Evolutionary conservation across 2,888 invertebrate genomes (phyloP), one percentile per base, ranked within the genome.

Genomic region (Drosophila peninsularis): DNA sequence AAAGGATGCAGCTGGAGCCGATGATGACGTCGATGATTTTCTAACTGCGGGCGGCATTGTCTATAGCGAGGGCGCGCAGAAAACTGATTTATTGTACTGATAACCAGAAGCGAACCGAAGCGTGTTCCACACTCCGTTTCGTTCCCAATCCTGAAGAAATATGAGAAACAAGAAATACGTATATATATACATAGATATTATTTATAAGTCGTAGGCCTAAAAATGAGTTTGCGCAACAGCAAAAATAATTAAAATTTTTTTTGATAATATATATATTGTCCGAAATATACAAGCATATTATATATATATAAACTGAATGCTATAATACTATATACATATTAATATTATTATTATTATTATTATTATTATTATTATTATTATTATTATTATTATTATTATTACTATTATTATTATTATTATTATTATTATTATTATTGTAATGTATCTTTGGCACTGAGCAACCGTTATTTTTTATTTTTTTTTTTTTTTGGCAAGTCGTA

Each of bases 41-140:
- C 63, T 71, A 47, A 37, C 69, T 21, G 65, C 77, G 41, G 58
- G 55, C 75, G 47, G 91, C 45, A 90, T 92, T 75, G 92, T 90
- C 36, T 93, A 92, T 76, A 93, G 93, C 76, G 92, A 93, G 75
- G 92, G 92, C 74, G 90, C 92, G 44, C 90, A 92, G 70, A 92
- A 92, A 80, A 92, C 92, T 7, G 92, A 92, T 84, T 86, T 92
- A 80, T 81, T 92, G 70, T 92, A 92, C 83, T 92, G 84, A 76
- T 58, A 30, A 11, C 11, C n/a, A 24, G 44, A 24, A 24, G 24
- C 32, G 11, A 21, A 47, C 41, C n/a, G 24, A 24, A 14, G 14
- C 32, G 24, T 19, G 47, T 47, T 30, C 19, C 47, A 5, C 17
- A 34, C 19, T 32, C 13, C 34, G 24, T 60, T 63, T 45, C 32